phyloP scores from a whole-genome alignment of 1,140 invertebrate species.

The Drosophila dunni region DNA sequence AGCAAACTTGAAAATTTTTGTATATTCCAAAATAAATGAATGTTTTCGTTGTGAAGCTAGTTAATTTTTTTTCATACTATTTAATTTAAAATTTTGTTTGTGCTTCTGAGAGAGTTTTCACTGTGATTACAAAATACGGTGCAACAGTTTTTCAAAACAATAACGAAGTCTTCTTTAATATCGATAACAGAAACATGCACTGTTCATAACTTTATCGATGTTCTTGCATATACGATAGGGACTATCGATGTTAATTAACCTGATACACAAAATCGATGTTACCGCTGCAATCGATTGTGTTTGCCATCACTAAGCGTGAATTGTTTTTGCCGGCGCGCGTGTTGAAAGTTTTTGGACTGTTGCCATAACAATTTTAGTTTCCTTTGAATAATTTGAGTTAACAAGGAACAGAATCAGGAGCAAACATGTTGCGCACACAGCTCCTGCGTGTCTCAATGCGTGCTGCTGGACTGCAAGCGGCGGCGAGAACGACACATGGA shows the following conservation, averaged over 20 bases:
- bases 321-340: slow-evolving; percentile 44
- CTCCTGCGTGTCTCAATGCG: slow-evolving; percentile 26
- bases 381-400: neutral
- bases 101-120: no score
- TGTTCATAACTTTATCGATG: neutral
- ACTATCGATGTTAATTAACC: no score
- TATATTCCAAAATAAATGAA: no score
- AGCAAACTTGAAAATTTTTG: no score
- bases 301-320: neutral
- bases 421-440: slow-evolving; percentile 54
- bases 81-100: no score
- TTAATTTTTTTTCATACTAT: no score
- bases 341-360: slow-evolving; percentile 2
- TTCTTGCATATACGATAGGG: neutral
- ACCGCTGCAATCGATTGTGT: neutral
- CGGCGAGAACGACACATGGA: slow-evolving; percentile 11
- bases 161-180: no score
- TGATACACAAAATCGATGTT: no score
- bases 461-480: neutral
- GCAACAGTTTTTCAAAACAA: no score
- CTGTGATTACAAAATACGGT: no score
- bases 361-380: slow-evolving; percentile 6
- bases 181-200: no score
- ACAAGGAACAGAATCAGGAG: neutral
- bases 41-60: no score